Base-by-base conservation (phyloP, 2,113 vertebrate species). In the Nymphicus hollandicus region DNA sequence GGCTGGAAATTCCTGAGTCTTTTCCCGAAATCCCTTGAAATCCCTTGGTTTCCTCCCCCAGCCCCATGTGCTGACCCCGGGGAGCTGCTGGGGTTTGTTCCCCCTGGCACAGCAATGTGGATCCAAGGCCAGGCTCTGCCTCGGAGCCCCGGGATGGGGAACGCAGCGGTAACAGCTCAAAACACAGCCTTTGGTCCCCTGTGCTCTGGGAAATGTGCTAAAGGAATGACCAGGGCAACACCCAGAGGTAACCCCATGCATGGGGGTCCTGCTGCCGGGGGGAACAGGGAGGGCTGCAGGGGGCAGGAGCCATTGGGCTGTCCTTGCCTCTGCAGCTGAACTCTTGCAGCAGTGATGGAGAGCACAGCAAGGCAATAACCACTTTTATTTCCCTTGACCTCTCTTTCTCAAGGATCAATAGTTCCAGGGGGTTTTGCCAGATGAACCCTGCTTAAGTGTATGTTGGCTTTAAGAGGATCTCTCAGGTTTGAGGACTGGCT, bases 251-350 rank as follows among this genome's bases (percentile, higher is more conserved):
- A 25, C 1, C 1, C 49, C 10, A 3, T 28, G 9, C 25, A 5
- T 0, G 3, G 29, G 17, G 46, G 22, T 37, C 24, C 69, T 88
- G n/a, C 53, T 76, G 44, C 31, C 24, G 24, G 79, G 39, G 0
- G 4, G 37, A 63, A 71, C 4, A 43, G 16, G 56, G 35, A 77
- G 46, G 52, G 33, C 58, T n/a, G 44, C 66, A 64, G 0, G 0
- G n/a, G 60, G 29, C 49, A 72, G 66, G 68, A 47, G 46, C 0
- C 0, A 13, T 0, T 13, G 37, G 24, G 49, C 49, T 39, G 13
- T 28, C 81, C 88, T 44, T 3, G 1, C 55, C 81, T 29, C 81
- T 61, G 25, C 81, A 46, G 37, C 33, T 19, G 0, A 53, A 58
- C 55, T 12, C 53, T 55, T 74, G 15, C n/a, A 41, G 53, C 49